Evolutionary conservation across 2,888 invertebrate species (phyloP).

Genomic region (Pristionchus mayeri): DNA sequence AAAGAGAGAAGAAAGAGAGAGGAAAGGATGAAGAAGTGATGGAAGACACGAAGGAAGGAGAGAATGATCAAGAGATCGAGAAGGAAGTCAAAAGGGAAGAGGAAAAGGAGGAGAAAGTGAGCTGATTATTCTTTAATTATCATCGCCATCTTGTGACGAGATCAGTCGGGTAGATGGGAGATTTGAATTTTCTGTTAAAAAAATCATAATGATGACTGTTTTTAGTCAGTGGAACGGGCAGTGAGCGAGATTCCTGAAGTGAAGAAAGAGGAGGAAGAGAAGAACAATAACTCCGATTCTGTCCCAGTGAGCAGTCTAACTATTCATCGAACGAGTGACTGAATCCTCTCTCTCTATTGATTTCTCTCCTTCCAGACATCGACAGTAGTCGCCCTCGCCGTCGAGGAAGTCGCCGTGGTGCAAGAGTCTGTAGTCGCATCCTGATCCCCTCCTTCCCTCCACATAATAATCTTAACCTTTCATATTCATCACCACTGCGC

Average conservation of each 20-base stretch:
- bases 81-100: neutral
- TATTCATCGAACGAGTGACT: no score
- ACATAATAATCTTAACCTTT: neutral
- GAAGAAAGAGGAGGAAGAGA: neutral
- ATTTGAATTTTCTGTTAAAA: neutral
- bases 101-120: neutral
- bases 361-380: neutral
- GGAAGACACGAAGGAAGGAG: neutral
- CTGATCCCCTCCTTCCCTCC: neutral
- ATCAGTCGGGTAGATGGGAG: neutral
- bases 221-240: neutral
- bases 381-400: neutral
- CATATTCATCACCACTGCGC: slow-evolving; percentile 18
- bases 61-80: neutral
- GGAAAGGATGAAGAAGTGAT: slow-evolving; percentile 8
- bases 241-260: neutral
- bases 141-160: no score
- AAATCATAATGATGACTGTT: neutral
- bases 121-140: no score
- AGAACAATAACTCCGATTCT: slow-evolving; percentile 16
- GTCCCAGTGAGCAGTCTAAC: neutral
- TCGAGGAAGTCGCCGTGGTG: neutral
- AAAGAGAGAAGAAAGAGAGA: slow-evolving; percentile 20
- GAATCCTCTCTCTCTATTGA: no score
- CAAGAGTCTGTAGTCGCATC: neutral